Evolutionary conservation across 2,888 invertebrate genomes (phyloP), one percentile per base, ranked within the genome.

Genomic region (Metalampra italica): DNA sequence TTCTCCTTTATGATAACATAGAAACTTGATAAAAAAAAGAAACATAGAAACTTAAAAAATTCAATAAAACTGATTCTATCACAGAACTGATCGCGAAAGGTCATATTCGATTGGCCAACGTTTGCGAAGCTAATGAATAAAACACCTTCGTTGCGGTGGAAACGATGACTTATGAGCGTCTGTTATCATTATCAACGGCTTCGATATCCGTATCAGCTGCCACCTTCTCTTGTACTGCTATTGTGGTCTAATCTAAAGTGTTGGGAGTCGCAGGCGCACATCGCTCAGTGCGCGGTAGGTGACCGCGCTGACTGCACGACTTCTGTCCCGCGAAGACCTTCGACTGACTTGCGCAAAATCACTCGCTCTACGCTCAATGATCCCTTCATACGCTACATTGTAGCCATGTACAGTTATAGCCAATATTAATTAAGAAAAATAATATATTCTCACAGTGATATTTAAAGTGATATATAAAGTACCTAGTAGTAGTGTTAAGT

Each of bases 251-350:
- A 41, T 34, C 22, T 14, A 43, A 45, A 45, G 34, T 9, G 12
- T n/a, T n/a, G n/a, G 30, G 13, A 9, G 45, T 43, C 38, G 43
- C 39, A 22, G 39, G 22, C 29, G 37, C 22, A 34, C 14, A 30
- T 30, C 29, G 29, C 51, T 48, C 68, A 75, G 74, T 72, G 68
- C 60, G 64, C 67, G 67, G 57, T 61, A 52, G 64, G 48, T 55
- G 50, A 55, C 62, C 69, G 74, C 64, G 65, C 63, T 62, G 57
- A 59, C 53, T 53, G 60, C 72, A 72, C 76, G 76, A 61, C 45
- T 30, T 40, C 50, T 36, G 50, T 38, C 45, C 47, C 40, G 49
- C 48, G 55, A 51, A 54, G 59, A 61, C 64, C 64, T 65, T 58
- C 56, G 9, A 45, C 41, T 46, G n/a, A n/a, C 56, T 46, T 51